Base-by-base conservation (phyloP, 2,888 invertebrate species). In the Plagodis pulveraria region DNA sequence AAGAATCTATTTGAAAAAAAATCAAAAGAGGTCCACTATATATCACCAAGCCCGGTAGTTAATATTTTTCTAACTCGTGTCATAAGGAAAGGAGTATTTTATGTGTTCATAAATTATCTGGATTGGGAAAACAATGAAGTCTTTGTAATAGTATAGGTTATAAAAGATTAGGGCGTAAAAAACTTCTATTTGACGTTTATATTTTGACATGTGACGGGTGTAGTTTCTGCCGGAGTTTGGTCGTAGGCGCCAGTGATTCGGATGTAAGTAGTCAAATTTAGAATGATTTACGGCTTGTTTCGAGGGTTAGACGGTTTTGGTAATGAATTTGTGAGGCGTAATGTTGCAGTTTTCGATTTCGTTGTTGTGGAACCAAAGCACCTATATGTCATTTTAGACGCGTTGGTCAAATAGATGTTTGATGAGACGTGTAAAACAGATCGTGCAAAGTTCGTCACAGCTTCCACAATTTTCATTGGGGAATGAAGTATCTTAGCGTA, bases 101-200 rank as follows among this genome's bases (percentile, higher is more conserved):
- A 75, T 72, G 70, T 69, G 62, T 73, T 76, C 38, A 78, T 91
- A 91, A 91, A 91, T 91, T 87, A 89, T 76, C 65, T 71, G 63
- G 84, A 80, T 86, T 87, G 86, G 78, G 84, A 88, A 90, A 89
- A 92, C 92, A 92, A 86, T 83, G 83, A 84, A 80, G 80, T 86
- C 91, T 91, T 92, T 92, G 92, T 92, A 91, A 92, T 86, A 79
- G 81, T 84, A 90, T 88, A 87, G 84, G 87, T 84, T 83, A 86
- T 92, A 87, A 92, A 91, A 89, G 82, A 81, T 81, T 69, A 76
- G 78, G 74, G 78, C 81, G 81, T 89, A 84, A 91, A 90, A 86
- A 61, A 56, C 52, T 45, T 56, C 55, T 40, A 41, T 61, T 61
- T 61, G 60, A 61, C 60, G 60, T 69, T 69, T 68, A 67, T 67